Base-by-base conservation (phyloP, 2,797 vertebrate genomes). In the Prunella strophiata region DNA sequence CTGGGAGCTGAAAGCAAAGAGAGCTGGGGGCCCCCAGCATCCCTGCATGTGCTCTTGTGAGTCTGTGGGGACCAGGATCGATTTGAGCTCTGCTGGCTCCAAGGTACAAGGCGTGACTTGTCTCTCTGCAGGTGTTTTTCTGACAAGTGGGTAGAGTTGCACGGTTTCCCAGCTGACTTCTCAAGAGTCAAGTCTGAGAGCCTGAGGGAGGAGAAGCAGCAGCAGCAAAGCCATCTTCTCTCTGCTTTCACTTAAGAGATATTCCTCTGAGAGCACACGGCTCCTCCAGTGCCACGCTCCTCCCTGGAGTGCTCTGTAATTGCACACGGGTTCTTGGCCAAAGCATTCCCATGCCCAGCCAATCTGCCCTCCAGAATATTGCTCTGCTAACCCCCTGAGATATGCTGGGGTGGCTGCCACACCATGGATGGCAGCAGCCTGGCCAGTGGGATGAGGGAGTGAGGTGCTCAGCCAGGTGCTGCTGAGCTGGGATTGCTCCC, bases 1-100 rank as follows among this genome's bases (percentile, higher is more conserved):
- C 71, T 85, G 88, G 95, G 93, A 94, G 80, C 90, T 85, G 93
- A 91, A 79, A 94, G 95, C 89, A 94, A 85, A 89, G 96, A 89
- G 71, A 91, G 85, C 89, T 62, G 88, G 90, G 76, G 71, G 66
- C 79, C 77, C 73, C 30, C 62, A 68, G 91, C 88, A 58, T 50
- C 90, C 27, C 20, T 1, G 50, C 63, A 8, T 54, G 91, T 14
- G 74, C 93, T 95, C 85, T 58, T 30, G 87, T 10, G 63, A 42
- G 85, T 81, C 94, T 32, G 19, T 19, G 34, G 95, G 94, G 96
- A 95, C 70, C 79, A 3, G 45, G 71, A 72, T 76, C 30, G 32
- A 89, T 67, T 3, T 10, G 89, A 94, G 94, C 85, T 91, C 59
- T 79, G 88, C 52, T 3, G 27, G 77, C 94, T 85, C 94, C 71